A percentile compares a stretch with the other conserved stretches of the same genome.
Evolutionary conservation across 2,113 vertebrate genomes (phyloP).

Genomic region (Perca fluviatilis): DNA sequence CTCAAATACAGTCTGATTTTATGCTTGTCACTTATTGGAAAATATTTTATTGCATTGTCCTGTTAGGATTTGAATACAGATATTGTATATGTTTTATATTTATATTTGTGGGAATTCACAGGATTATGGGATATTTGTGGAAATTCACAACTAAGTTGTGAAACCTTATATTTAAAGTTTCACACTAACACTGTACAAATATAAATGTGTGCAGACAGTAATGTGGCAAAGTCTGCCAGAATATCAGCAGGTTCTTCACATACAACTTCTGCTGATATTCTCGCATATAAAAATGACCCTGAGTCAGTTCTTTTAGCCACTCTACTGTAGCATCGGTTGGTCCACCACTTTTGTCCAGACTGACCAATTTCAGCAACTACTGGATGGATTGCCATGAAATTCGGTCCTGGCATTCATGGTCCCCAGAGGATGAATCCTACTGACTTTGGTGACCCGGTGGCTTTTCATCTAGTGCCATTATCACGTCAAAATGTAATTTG

Average conservation of each 20-base stretch:
- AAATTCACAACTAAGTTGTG: slow-evolving; percentile 13
- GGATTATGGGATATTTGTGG: slow-evolving; percentile 9
- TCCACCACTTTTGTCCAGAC: too few species aligned
- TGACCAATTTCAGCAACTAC: too few species aligned
- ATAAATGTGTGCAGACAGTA: background rate
- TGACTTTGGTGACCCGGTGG: background rate
- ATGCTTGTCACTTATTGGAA: background rate
- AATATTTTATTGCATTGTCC: background rate
- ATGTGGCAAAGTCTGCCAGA: background rate
- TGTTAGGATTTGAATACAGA: background rate
- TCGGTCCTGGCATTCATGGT: background rate
- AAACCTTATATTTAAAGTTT: background rate
- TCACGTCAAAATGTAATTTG: background rate
- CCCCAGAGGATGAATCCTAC: too few species aligned
- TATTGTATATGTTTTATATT: background rate
- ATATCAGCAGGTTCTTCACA: background rate
- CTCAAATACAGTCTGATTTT: background rate
- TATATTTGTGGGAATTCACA: too few species aligned
- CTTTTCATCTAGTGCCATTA: background rate
- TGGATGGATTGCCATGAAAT: background rate
- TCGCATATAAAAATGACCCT: too few species aligned
- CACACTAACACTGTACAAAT: background rate
- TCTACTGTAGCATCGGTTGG: too few species aligned
- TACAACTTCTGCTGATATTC: background rate
- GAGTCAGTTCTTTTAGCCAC: background rate